Percentiles rank a stretch among this genome's conserved stretches.
Conservation (phyloP, 2,888 invertebrate species). For the Rhodophaea formosa region DNA sequence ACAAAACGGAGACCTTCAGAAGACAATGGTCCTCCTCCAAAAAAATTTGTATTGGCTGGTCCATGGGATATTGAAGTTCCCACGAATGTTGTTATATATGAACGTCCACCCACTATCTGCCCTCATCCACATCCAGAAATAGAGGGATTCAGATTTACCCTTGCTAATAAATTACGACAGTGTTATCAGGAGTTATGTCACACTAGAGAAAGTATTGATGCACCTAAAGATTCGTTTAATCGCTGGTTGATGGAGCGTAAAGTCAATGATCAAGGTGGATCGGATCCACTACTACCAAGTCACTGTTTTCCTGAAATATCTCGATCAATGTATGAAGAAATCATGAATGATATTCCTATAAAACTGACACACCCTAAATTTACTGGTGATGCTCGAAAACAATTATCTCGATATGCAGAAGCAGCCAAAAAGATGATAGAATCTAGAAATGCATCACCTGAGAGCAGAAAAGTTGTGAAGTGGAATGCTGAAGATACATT, state of each 20-base stretch:
- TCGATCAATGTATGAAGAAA: slow-evolving; percentile 96
- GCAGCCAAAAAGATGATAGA: slow-evolving; percentile 98
- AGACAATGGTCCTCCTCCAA: slow-evolving; percentile 89
- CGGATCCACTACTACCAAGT: slow-evolving; percentile 95
- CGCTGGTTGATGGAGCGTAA: slow-evolving; percentile 98
- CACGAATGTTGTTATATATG: slow-evolving; percentile 94
- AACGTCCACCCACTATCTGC: slow-evolving; percentile 90
- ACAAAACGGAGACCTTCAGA: slow-evolving; percentile 90
- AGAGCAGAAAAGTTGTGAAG: slow-evolving; percentile 97
- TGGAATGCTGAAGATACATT: slow-evolving; percentile 99
- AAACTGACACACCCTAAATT: slow-evolving; percentile 97
- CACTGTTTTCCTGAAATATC: slow-evolving; percentile 96
- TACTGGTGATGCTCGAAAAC: slow-evolving; percentile 96
- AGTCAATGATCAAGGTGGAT: slow-evolving; percentile 91
- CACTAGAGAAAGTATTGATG: slow-evolving; percentile 95
- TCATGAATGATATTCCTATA: slow-evolving; percentile 98
- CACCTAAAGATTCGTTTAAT: slow-evolving; percentile 97
- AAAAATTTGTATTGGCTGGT: slow-evolving; percentile 93
- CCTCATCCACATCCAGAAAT: slow-evolving; percentile 97
- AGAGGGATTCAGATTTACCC: slow-evolving; percentile 91
- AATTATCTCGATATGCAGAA: slow-evolving; percentile 95
- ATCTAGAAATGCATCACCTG: slow-evolving; percentile 93
- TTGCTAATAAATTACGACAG: slow-evolving; percentile 91
- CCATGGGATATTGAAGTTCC: slow-evolving; percentile 97
- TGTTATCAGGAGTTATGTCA: slow-evolving; percentile 97